Evolutionary conservation across 2,888 invertebrate genomes (phyloP).

Genomic region (Trichacis sp.): DNA sequence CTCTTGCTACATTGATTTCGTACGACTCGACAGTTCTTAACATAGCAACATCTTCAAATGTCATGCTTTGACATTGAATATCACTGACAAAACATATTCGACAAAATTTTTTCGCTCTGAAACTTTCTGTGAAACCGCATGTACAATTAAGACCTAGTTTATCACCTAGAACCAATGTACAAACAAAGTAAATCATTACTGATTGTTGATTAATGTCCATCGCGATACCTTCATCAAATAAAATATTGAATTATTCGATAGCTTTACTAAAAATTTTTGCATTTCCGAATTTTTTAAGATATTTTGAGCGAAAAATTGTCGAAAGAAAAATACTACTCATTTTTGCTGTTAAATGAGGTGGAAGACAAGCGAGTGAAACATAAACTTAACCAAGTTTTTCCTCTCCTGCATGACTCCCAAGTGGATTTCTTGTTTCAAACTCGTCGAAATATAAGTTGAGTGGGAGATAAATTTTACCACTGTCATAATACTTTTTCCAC

Average conservation of each 20-base stretch:
- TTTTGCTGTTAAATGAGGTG: conserved; percentile 20
- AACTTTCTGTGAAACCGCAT: conserved; percentile 18
- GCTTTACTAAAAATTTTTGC: conserved; percentile 15
- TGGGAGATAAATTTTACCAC: conserved; percentile 3
- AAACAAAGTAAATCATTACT: conserved; percentile 19
- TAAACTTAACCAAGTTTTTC: conserved; percentile 24
- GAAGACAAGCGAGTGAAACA: conserved; percentile 18
- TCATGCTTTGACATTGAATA: too few relatives aligned
- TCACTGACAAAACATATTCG: too few relatives aligned
- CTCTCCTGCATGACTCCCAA: conserved; percentile 27
- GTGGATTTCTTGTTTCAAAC: conserved; percentile 18
- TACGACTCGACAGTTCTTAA: conserved; percentile 1
- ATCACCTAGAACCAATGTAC: conserved; percentile 14
- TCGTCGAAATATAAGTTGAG: conserved; percentile 19
- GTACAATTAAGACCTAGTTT: conserved; percentile 17
- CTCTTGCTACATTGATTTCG: neutral
- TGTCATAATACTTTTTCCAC: conserved; percentile 23
- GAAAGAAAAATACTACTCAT: conserved; percentile 17
- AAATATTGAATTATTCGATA: conserved; percentile 18
- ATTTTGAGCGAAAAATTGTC: conserved; percentile 13
- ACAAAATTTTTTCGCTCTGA: too few relatives aligned
- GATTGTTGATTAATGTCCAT: too few relatives aligned
- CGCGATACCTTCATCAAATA: too few relatives aligned
- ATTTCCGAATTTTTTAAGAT: conserved; percentile 18
- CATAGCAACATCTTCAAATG: neutral